Evolutionary conservation across 2,113 vertebrate species (phyloP), one percentile per base, ranked within the genome.

Genomic region (Scopus umbretta): DNA sequence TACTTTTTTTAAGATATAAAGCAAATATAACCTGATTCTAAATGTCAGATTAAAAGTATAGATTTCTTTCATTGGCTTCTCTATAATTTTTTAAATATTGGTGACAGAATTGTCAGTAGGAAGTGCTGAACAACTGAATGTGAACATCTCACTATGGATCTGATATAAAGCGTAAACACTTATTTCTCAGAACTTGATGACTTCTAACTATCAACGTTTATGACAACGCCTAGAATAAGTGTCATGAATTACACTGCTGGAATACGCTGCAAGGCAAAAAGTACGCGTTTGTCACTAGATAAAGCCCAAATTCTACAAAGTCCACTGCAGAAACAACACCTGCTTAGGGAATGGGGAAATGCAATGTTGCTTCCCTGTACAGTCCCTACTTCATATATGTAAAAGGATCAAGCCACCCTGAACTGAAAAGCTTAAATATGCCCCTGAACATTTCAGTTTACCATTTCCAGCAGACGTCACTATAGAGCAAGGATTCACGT

Each of bases 11-110:
- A 58, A 71, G 73, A 92, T 85, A 90, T 83, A 95, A 92, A 96
- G 82, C 80, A 93, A 93, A 92, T 96, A 95, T 82, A 96, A 95
- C 90, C 95, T 97, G 91, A 96, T 95, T 98, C 89, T 90, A 90
- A 94, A 90, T 61, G 76, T 93, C 92, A 96, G 55, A 94, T 95
- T 96, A 93, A 96, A 95, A 96, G 88, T 92, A 95, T 95, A 87
- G 73, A 88, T 97, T 96, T 95, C 70, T 59, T 93, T 82, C 58
- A 91, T 38, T 86, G 32, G 89, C 79, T 96, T 68, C 85, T 89
- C 81, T 83, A 73, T 94, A 70, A 90, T 83, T 96, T 95, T 91
- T 94, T 93, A 96, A 96, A 91, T 78, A 90, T 85, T 80, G 56
- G 43, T 95, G 94, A 88, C 92, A 93, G 80, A 36, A 66, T 47